Base-by-base conservation (phyloP, 92 coral and sea anemone species). In the Porites evermanni region DNA sequence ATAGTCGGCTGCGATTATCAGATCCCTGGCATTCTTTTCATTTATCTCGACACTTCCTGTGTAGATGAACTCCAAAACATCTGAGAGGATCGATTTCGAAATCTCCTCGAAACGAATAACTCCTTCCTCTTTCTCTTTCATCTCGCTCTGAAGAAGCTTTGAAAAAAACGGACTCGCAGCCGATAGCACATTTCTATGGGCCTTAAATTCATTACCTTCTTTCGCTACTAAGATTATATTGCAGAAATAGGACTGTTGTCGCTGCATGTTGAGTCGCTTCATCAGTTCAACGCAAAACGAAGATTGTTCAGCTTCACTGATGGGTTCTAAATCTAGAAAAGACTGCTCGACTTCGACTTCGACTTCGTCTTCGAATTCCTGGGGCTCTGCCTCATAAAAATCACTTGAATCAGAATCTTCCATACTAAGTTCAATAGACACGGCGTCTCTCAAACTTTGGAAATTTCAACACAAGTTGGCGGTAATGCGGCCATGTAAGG, bases 151-250 rank as follows among this genome's bases (percentile, higher is more conserved):
- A 29, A 68, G 44, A 21, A 68, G 26, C 29, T 21, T 20, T 20
- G 26, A 16, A 29, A 68, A 68, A 20, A 20, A 68, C 29, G 73
- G 73, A 68, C 73, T 20, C 26, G 73, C 73, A 2, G 73, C 60
- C 21, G 83, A 79, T 18, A 79, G 21, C 5, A 79, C 73, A 52
- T 67, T 44, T 79, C 72, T 44, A 24, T 79, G 83, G 21, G 83
- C 83, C 32, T 79, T 79, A 53, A 79, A 79, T n/a, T 79, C 83
- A 1, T 64, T 79, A 5, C 12, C 74, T 24, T 79, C 75, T 24
- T 59, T 77, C 13, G 75, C 50, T 60, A 66, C 24, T 50, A 79
- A 65, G 26, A 75, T 47, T 23, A 66, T 8, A 50, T 79, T 60
- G 63, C 83, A 79, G 20, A 79, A 79, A 26, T 47, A 47, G 53